Conservation (phyloP, 2,888 invertebrate genomes). For the Ectemnius continuus region DNA sequence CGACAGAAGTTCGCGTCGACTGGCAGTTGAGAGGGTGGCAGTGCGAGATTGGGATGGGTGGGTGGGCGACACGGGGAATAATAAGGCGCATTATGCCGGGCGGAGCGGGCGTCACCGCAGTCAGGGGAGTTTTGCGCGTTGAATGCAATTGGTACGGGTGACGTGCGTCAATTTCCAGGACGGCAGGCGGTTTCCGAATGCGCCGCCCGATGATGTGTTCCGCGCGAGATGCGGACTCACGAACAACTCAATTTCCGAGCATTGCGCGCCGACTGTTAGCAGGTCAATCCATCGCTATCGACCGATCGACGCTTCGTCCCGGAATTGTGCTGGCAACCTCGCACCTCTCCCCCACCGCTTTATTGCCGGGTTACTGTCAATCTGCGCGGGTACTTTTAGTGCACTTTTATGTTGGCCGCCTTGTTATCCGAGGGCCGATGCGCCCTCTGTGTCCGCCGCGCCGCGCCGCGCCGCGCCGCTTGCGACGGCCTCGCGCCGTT, state of each 20-base stretch:
- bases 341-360: background rate
- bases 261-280: slow-evolving; percentile 16
- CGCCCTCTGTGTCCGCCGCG: too few species aligned
- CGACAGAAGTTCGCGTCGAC: too few species aligned
- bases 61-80: background rate
- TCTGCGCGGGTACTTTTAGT: slow-evolving; percentile 27
- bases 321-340: background rate
- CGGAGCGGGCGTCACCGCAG: background rate
- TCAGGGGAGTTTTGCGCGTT: slow-evolving; percentile 39
- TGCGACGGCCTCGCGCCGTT: too few species aligned
- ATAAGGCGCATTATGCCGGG: slow-evolving; percentile 4
- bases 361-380: too few species aligned
- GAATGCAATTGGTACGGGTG: slow-evolving; percentile 43
- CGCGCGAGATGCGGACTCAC: slow-evolving; percentile 34
- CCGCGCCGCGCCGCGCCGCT: too few species aligned
- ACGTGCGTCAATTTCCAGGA: slow-evolving; percentile 49
- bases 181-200: slow-evolving; percentile 24
- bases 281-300: slow-evolving; percentile 6
- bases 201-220: slow-evolving; percentile 7
- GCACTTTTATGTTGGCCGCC: slow-evolving; percentile 1
- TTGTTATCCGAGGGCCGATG: too few species aligned
- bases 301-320: slow-evolving; percentile 25
- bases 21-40: background rate
- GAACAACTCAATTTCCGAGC: slow-evolving; percentile 53
- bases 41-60: background rate